Conservation (phyloP, 2,797 vertebrate genomes). For the Crocidura indochinensis region DNA sequence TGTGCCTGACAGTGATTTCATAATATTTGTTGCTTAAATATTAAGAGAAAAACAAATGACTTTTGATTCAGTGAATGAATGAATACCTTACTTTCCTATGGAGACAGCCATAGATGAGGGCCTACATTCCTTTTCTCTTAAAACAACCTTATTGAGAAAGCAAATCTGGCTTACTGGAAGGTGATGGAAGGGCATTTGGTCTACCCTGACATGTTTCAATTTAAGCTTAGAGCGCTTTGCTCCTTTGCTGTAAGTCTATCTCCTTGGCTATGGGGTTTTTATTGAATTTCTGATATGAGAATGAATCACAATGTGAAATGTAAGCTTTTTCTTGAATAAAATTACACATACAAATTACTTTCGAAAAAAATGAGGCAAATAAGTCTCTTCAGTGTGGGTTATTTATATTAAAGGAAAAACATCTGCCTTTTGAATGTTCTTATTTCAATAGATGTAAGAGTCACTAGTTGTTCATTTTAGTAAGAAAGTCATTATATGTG, state of each 20-base stretch:
- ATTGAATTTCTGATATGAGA: slow-evolving; percentile 80
- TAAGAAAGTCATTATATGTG: slow-evolving; percentile 18
- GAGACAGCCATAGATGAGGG: background rate
- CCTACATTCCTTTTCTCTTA: background rate
- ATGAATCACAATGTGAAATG: slow-evolving; percentile 80
- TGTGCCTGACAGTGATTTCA: background rate
- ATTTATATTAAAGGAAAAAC: slow-evolving; percentile 69
- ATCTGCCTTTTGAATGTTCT: slow-evolving; percentile 52
- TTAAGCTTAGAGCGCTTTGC: slow-evolving; percentile 52
- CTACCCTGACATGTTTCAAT: slow-evolving; percentile 51
- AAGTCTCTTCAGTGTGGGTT: slow-evolving; percentile 71
- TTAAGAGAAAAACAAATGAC: slow-evolving; percentile 20
- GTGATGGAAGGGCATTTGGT: slow-evolving; percentile 41
- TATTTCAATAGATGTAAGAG: slow-evolving; percentile 74
- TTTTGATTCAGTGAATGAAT: background rate
- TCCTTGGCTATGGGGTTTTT: slow-evolving; percentile 64
- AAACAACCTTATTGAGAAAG: background rate
- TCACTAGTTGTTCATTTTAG: slow-evolving; percentile 71
- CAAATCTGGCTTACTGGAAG: background rate
- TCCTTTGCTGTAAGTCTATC: slow-evolving; percentile 62
- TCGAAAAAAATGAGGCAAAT: slow-evolving; percentile 75
- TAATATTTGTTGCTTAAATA: background rate
- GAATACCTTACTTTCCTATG: background rate
- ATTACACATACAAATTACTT: slow-evolving; percentile 73
- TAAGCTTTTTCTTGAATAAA: slow-evolving; percentile 76